phyloP scores from a whole-genome alignment of 2,113 vertebrate genomes.

The Catharus minimus region DNA sequence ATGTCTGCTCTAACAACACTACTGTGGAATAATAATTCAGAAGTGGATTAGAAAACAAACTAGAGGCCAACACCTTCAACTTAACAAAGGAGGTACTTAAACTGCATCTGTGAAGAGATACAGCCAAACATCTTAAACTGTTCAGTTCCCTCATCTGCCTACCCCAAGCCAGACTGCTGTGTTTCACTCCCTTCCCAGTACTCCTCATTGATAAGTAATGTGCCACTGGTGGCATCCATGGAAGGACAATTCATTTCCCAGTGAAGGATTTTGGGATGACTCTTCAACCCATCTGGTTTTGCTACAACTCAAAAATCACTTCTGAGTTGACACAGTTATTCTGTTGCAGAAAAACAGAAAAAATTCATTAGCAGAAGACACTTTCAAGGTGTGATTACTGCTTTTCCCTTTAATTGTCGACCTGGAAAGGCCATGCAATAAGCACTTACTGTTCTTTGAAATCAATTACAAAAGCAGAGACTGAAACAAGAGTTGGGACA shows the following conservation, averaged over 20 bases:
- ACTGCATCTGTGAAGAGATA: not conserved
- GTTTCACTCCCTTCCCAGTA: not conserved
- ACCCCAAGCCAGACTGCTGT: not conserved
- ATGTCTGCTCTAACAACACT: not conserved
- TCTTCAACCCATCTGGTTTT: not conserved
- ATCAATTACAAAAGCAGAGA: not conserved
- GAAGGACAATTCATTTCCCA: not conserved
- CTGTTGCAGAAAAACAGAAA: not conserved
- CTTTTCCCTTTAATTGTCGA: not conserved
- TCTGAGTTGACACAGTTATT: not conserved
- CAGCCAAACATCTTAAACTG: not conserved
- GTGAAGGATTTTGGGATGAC: not conserved
- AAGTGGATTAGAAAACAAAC: not conserved
- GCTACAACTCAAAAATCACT: not conserved
- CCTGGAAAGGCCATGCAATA: not conserved
- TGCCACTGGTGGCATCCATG: not conserved
- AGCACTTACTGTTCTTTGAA: not conserved
- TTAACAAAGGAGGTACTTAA: not conserved
- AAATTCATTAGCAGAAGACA: not conserved
- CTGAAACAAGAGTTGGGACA: not conserved
- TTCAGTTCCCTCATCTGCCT: not conserved
- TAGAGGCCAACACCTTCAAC: not conserved
- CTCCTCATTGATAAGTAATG: not conserved
- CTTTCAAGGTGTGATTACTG: not conserved
- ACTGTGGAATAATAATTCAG: not conserved